Evolutionary conservation across 2,797 vertebrate species (phyloP).

Genomic region (Botia almorhae): DNA sequence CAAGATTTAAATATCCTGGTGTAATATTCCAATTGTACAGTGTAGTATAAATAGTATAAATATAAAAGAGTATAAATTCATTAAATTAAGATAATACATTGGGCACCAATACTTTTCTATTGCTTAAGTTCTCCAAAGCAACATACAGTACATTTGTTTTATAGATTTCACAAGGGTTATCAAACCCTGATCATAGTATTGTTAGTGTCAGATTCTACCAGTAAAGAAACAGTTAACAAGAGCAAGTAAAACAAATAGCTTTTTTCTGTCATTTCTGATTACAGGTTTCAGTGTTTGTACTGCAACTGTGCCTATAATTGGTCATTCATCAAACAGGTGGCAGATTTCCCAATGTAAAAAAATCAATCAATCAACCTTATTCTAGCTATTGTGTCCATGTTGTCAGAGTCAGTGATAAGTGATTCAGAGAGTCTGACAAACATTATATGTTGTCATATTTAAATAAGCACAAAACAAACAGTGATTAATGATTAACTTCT

Average conservation of each 20-base stretch:
- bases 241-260: not conserved
- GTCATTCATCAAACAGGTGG: not conserved
- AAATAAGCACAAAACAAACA: conserved; percentile 17
- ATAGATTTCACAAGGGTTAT: not conserved
- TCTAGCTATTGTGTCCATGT: not conserved
- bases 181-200: not conserved
- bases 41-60: not conserved
- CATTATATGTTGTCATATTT: not conserved
- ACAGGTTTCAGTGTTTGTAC: not conserved
- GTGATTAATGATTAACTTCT: conserved; percentile 16
- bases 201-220: too few species aligned
- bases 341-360: too few species aligned
- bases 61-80: too few species aligned
- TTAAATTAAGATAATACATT: too few species aligned
- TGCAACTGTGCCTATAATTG: not conserved
- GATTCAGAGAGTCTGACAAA: not conserved
- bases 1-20: too few species aligned
- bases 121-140: too few species aligned
- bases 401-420: not conserved
- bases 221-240: not conserved
- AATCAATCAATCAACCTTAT: not conserved
- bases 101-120: too few species aligned
- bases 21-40: not conserved
- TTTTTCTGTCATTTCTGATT: not conserved
- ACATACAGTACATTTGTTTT: too few species aligned